Base-by-base conservation (phyloP, 1,140 invertebrate genomes). In the Aplysia californica region DNA sequence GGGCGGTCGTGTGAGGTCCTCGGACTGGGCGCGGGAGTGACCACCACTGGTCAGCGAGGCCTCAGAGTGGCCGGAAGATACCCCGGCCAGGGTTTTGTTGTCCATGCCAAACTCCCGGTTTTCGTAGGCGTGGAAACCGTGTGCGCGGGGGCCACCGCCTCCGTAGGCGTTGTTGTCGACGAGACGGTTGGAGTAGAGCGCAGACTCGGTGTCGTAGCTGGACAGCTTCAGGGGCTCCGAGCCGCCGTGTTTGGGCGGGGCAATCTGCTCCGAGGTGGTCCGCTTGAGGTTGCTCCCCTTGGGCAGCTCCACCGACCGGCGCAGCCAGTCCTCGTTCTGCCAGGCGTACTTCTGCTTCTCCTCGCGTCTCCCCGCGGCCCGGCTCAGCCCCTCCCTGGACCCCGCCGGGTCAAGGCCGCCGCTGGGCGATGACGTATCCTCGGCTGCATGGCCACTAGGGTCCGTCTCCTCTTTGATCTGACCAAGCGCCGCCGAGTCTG, bases 181-280 rank as follows among this genome's bases (percentile, higher is more conserved):
- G 44, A 15, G 10, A 50, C 10, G 10, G n/a, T 50, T 50, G 44
- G 10, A n/a, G n/a, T 50, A 50, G 44, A n/a, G 10, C 10, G 10
- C 31, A 21, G 31, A 36, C 4, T 75, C 61, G 1, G 61, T 33
- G 29, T 75, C 72, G 6, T 41, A 35, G 61, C 72, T 66, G 21
- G 59, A 66, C 2, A 33, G 1, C 20, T 38, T 39, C 20, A 33
- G 0, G 33, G 15, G 39, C 33, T 55, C n/a, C 44, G 44, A 50
- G n/a, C 44, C 23, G 94, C 5, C 93, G 4, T 83, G 80, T 61
- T 84, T 86, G 26, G 77, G 77, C 29, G 81, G 75, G n/a, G 81
- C 69, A 36, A 87, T 79, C 68, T 86, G 85, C 76, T 87, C 86
- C 4, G 86, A 87, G n/a, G 80, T 67, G 26, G 84, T 81, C 61